phyloP scores from a whole-genome alignment of 1,140 invertebrate species.

The Notospermus geniculatus region DNA sequence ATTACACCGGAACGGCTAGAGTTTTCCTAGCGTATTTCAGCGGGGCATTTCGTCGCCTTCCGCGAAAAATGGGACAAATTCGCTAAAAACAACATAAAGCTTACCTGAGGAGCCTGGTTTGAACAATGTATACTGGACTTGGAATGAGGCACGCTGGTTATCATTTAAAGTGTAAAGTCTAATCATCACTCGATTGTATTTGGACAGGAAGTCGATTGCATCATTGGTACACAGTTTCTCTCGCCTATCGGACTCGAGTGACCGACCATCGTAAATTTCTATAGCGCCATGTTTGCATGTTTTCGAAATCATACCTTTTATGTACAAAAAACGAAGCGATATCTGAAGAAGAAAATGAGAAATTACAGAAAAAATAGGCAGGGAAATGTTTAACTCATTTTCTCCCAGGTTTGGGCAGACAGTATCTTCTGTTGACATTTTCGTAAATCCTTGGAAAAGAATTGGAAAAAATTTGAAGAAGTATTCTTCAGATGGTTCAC shows the following conservation, averaged over 20 bases:
- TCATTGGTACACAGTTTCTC: constrained; percentile 78
- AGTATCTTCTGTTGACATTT: no score
- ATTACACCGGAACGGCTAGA: no score
- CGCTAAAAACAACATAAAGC: no score
- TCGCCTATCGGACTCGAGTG: constrained; percentile 63
- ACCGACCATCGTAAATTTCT: constrained; percentile 70
- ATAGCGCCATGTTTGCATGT: constrained; percentile 81
- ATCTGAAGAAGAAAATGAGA: constrained; percentile 61
- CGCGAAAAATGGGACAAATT: no score
- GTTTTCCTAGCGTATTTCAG: no score
- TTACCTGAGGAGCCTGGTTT: constrained; percentile 12
- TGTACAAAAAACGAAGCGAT: constrained; percentile 68
- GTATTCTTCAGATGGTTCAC: no score
- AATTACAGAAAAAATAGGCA: no score
- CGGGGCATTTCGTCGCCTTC: no score
- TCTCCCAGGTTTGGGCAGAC: no score
- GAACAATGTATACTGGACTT: constrained; percentile 20
- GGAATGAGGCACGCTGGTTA: constrained; percentile 11
- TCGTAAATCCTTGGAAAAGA: no score
- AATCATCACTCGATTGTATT: constrained; percentile 23
- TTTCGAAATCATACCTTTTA: constrained; percentile 71
- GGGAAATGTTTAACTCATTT: no score
- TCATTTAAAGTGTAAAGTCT: constrained; percentile 4
- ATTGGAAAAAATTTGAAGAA: no score
- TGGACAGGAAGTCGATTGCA: constrained; percentile 64